These are phyloP conservation scores for Epinephelus awoara DNA, from an alignment of 2,797 vertebrate species.

Conservation along the genomic window DNA sequence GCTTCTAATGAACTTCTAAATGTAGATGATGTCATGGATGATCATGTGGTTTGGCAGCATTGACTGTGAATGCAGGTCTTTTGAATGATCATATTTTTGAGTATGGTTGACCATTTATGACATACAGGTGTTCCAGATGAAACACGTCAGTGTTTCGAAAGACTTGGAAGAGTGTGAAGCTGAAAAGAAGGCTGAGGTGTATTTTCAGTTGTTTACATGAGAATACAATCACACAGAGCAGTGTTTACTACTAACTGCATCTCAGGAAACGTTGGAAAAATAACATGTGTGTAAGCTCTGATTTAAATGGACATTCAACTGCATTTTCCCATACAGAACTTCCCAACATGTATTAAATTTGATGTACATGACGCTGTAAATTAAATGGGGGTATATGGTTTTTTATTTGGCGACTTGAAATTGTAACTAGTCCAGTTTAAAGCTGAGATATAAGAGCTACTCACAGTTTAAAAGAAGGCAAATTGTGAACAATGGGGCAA, in stretches of 20 bases:
- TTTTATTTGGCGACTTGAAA: not conserved
- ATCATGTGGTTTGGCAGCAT: not conserved
- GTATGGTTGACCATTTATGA: not conserved
- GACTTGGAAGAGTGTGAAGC: not conserved
- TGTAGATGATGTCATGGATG: not conserved
- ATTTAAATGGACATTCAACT: not conserved
- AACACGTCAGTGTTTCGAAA: too few species aligned
- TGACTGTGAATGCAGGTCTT: not conserved
- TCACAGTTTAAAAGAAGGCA: not conserved
- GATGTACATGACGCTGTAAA: not conserved
- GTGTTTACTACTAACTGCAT: too few species aligned
- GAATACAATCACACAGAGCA: not conserved
- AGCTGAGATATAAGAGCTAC: not conserved
- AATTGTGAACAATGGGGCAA: not conserved
- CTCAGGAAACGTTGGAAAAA: too few species aligned
- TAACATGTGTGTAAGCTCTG: not conserved
- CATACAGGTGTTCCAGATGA: not conserved
- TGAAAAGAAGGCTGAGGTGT: not conserved
- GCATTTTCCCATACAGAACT: not conserved
- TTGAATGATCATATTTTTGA: not conserved
- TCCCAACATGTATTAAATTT: not conserved
- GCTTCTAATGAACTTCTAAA: not conserved
- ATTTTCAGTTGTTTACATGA: not conserved
- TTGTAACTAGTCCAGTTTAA: too few species aligned
- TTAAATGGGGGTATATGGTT: not conserved